phyloP scores from a whole-genome alignment of 1,140 invertebrate species.

The Zaprionus inermis region DNA sequence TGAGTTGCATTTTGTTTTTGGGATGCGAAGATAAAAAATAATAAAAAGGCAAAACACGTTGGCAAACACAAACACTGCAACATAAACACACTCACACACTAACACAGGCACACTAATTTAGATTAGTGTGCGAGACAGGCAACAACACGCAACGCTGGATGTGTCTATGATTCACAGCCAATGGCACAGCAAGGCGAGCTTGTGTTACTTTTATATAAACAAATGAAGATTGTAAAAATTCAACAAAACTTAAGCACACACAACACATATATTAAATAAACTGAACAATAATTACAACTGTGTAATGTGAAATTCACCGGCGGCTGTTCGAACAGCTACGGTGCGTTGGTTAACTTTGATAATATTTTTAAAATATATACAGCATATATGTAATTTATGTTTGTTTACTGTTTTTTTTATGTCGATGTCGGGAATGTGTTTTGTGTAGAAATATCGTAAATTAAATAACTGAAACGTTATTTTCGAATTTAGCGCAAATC shows the following conservation, averaged over 20 bases:
- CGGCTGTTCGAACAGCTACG: conserved; percentile 15
- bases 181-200: conserved; percentile 14
- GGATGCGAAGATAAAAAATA: conserved; percentile 18
- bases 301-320: conserved; percentile 43
- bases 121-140: conserved; percentile 62
- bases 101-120: conserved; percentile 33
- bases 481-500: conserved; percentile 50
- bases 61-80: conserved; percentile 48
- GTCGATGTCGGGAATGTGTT: conserved; percentile 20
- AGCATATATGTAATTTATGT: not conserved
- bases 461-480: conserved; percentile 37
- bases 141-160: conserved; percentile 48
- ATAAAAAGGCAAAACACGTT: conserved; percentile 45
- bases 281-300: conserved; percentile 65
- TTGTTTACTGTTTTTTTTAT: conserved; percentile 28
- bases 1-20: conserved; percentile 30
- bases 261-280: conserved; percentile 24
- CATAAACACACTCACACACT: conserved; percentile 25
- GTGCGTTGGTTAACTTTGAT: conserved; percentile 17
- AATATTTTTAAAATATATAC: conserved; percentile 15
- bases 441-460: conserved; percentile 37
- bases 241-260: conserved; percentile 27
- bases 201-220: conserved; percentile 49
- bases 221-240: conserved; percentile 52
- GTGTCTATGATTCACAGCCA: conserved; percentile 38